A percentile compares a stretch with the other conserved stretches of the same genome.
These are phyloP conservation scores for Sinocyclocheilus anshuiensis DNA, from an alignment of 2,113 vertebrate species.

Conservation along the genomic window DNA sequence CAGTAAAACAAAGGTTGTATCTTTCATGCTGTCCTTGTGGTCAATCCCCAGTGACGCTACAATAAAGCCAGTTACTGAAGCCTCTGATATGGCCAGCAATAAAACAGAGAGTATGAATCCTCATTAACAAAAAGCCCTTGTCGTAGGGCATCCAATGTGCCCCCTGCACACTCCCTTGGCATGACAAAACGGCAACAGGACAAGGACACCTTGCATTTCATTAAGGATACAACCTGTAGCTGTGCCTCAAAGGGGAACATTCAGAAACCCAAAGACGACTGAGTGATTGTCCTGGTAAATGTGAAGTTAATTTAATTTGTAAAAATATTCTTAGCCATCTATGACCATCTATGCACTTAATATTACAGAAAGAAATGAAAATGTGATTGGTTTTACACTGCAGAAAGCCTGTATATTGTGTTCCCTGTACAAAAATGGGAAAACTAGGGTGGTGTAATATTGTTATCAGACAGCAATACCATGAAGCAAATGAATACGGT, in stretches of 20 bases:
- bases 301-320: slow-evolving; percentile 15
- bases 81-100: slow-evolving; percentile 10
- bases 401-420: not conserved
- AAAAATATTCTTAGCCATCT: not conserved
- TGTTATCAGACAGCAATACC: not conserved
- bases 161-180: slow-evolving; percentile 3
- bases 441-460: not conserved
- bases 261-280: not conserved
- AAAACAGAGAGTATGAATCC: slow-evolving; percentile 1
- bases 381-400: not conserved
- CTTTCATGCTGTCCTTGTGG: not conserved
- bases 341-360: not conserved
- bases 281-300: not conserved
- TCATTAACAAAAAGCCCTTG: slow-evolving; percentile 21
- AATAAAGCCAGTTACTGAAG: not conserved
- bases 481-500: not conserved
- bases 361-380: not conserved
- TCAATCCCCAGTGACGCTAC: not conserved
- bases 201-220: slow-evolving; percentile 40
- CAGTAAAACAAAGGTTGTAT: not conserved
- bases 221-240: slow-evolving; percentile 14
- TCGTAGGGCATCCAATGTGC: not conserved
- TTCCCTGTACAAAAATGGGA: not conserved
- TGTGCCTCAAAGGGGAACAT: not conserved
- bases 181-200: slow-evolving; percentile 3